Conservation (phyloP, 2,888 invertebrate genomes). For the Nudaria mundana region DNA sequence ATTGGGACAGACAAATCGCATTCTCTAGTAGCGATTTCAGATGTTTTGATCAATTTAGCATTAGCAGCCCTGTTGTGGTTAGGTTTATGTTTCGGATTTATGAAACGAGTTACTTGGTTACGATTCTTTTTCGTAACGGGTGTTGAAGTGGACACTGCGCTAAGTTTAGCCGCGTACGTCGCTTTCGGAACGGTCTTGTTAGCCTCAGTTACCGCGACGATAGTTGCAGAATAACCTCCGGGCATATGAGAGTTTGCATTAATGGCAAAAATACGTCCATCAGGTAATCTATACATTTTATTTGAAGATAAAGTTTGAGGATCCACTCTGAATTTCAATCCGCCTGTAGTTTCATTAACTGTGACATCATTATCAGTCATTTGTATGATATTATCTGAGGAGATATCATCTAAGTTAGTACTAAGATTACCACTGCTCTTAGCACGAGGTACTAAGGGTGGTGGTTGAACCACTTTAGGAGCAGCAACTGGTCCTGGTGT, state of each 20-base stretch:
- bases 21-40: slow-evolving; percentile 33
- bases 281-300: slow-evolving; percentile 77
- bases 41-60: slow-evolving; percentile 19
- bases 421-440: too few relatives aligned
- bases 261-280: slow-evolving; percentile 75
- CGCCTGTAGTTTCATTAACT: slow-evolving; percentile 71
- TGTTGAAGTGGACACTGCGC: slow-evolving; percentile 40
- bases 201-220: slow-evolving; percentile 68
- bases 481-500: slow-evolving; percentile 60
- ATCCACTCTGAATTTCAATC: slow-evolving; percentile 74
- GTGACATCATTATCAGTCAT: slow-evolving; percentile 78
- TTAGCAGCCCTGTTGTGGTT: slow-evolving; percentile 23
- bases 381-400: slow-evolving; percentile 67
- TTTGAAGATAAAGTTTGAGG: slow-evolving; percentile 75
- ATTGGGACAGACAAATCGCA: slow-evolving; percentile 65
- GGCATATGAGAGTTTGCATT: slow-evolving; percentile 75
- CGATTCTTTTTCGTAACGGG: slow-evolving; percentile 23
- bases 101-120: slow-evolving; percentile 12
- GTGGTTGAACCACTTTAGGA: slow-evolving; percentile 41
- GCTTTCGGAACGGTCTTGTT: slow-evolving; percentile 46
- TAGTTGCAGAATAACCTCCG: slow-evolving; percentile 76
- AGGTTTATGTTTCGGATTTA: slow-evolving; percentile 17
- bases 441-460: slow-evolving; percentile 40
- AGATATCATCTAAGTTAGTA: slow-evolving; percentile 39
- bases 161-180: slow-evolving; percentile 65